phyloP scores from a whole-genome alignment of 2,888 invertebrate species.

The Cerastis rubricosa region DNA sequence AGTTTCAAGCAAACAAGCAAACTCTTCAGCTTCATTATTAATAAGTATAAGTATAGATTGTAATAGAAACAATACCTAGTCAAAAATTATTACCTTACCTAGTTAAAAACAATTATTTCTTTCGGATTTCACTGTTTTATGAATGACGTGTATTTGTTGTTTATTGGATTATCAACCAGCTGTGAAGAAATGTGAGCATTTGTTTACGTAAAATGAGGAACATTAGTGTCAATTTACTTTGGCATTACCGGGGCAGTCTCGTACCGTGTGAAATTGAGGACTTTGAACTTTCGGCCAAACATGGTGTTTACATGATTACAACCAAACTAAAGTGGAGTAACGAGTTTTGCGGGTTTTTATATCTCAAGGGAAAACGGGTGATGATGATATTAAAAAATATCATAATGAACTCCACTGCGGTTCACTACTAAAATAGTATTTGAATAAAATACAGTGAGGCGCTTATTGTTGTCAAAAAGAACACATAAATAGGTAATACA shows the following conservation, averaged over 20 bases:
- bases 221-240: not conserved
- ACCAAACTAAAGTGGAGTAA: not conserved
- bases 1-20: too few species aligned
- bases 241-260: not conserved
- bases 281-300: not conserved
- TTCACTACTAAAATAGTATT: not conserved
- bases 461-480: not conserved
- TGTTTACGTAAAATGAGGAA: conserved; percentile 20
- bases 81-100: too few species aligned
- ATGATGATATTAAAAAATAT: not conserved
- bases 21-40: too few species aligned
- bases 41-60: too few species aligned
- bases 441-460: not conserved
- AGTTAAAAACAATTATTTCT: too few species aligned
- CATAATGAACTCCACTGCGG: not conserved
- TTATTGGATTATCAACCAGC: not conserved
- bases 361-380: not conserved
- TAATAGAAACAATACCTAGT: too few species aligned
- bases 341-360: not conserved
- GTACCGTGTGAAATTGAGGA: conserved; percentile 11
- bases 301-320: not conserved
- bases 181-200: conserved; percentile 3
- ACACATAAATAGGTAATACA: not conserved
- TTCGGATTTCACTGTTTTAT: not conserved
- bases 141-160: not conserved